Evolutionary conservation across 2,888 invertebrate species (phyloP), one percentile per base, ranked within the genome.

Genomic region (Drosophila subsilvestris): DNA sequence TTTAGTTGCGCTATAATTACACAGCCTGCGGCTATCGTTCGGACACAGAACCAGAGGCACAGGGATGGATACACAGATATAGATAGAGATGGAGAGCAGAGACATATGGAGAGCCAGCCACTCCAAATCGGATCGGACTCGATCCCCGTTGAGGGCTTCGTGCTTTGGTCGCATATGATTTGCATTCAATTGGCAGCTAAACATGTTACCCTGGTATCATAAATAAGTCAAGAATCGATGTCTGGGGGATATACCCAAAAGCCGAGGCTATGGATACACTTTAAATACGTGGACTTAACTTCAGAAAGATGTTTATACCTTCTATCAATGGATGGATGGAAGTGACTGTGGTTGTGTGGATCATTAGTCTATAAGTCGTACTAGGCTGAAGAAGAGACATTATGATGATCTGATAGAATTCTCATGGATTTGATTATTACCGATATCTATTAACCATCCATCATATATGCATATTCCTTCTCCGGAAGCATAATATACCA

Each of bases 1-100:
- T 82, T n/a, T n/a, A n/a, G 84, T 86, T 86, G 79, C 78, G 85
- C 82, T 85, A 75, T 85, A 87, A 87, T 87, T 87, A 79, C 80
- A 76, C 65, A 66, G 80, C 63, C 80, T 72, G 76, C 71, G 80
- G 81, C 82, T 63, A 57, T 59, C 67, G 70, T 67, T 70, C 74
- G 79, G 76, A 69, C 53, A 59, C 53, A 69, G 73, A 63, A 59
- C 65, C 57, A 68, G 62, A 43, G 54, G 57, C n/a, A 60, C 37
- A 56, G 50, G 14, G 50, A 32, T 12, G 14, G 32, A 37, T 5
- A 37, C 32, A 12, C 32, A 5, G 12, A 14, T 12, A 37, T 37
- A 37, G 14, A 37, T 37, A 37, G 37, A 37, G 37, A 7, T 37
- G 7, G 7, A n/a, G 37, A 14, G 51, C 63, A 43, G 65, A 48